Evolutionary conservation across 2,888 invertebrate species (phyloP), one percentile per base, ranked within the genome.

Genomic region (Andrena camellia): DNA sequence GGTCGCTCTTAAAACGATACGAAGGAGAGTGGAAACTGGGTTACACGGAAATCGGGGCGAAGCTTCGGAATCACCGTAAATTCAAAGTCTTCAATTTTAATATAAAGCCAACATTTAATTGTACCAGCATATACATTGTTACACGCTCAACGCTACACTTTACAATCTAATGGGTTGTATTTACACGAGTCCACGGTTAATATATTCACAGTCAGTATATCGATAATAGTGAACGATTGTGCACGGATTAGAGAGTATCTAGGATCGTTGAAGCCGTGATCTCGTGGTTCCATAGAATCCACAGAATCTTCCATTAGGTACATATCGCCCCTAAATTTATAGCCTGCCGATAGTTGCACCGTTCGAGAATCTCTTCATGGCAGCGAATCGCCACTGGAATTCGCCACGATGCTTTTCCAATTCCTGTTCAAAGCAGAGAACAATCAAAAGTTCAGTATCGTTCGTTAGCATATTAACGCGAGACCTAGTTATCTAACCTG

Each of bases 81-180:
- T 13, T 57, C 26, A 5, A 35, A 17, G 23, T 4, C 23, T 8
- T 17, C 17, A 33, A 68, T 50, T 59, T 35, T 13, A 4, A 31
- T 75, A 69, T 23, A 68, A 78, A 86, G 83, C 71, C 71, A 54
- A 75, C 70, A 48, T 80, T 83, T 75, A 69, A 70, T 83, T 10
- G 66, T 67, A 70, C 29, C 66, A 69, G 26, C 68, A 76, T 72
- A 57, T 50, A 52, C 13, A 57, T 20, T 7, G 29, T 66, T 68
- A 77, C 69, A 79, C 75, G 31, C 23, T 69, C 50, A 50, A 63
- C 68, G 35, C 74, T 70, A 42, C 66, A 68, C 50, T 33, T 52
- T 54, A 42, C 66, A 67, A n/a, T 63, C 26, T 29, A 50, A 62
- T 10, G 10, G 26, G 50, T 4, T 35, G 68, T 35, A 66, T 64